These are phyloP conservation scores for Ooceraea biroi DNA, from an alignment of 1,140 invertebrate species.

Conservation along the genomic window DNA sequence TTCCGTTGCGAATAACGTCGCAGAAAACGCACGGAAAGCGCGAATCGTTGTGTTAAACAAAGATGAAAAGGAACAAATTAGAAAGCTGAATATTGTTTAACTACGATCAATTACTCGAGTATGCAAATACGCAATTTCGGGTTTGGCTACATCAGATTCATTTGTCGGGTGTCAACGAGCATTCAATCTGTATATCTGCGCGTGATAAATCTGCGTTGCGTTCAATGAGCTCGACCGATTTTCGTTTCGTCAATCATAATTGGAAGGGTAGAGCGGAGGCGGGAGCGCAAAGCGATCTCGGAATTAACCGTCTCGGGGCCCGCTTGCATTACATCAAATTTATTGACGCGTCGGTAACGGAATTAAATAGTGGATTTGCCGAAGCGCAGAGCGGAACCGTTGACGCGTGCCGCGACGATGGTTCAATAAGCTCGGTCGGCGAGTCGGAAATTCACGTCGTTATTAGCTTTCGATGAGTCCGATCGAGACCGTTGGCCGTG, in stretches of 20 bases:
- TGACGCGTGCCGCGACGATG: slow-evolving; percentile 40
- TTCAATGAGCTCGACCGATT: slow-evolving; percentile 47
- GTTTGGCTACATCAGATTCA: slow-evolving; percentile 22
- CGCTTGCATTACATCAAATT: slow-evolving; percentile 51
- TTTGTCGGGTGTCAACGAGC: slow-evolving; percentile 31
- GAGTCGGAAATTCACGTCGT: slow-evolving; percentile 50
- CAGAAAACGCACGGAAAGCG: neutral
- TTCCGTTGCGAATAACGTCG: neutral
- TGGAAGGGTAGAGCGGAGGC: too few species aligned
- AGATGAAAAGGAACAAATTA: neutral
- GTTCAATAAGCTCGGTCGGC: slow-evolving; percentile 54
- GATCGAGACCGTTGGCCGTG: neutral
- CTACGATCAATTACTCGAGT: slow-evolving; percentile 7
- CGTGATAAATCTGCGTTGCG: slow-evolving; percentile 18
- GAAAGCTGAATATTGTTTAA: neutral
- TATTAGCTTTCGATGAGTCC: slow-evolving; percentile 20
- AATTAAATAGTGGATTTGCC: slow-evolving; percentile 64
- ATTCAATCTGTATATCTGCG: slow-evolving; percentile 21
- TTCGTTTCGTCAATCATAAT: slow-evolving; percentile 54
- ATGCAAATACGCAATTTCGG: neutral
- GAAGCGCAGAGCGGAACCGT: slow-evolving; percentile 26
- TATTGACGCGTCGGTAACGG: slow-evolving; percentile 56
- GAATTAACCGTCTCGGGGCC: slow-evolving; percentile 39
- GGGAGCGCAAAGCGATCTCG: slow-evolving; percentile 5
- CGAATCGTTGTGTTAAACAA: neutral